Percentiles rank a stretch among this genome's conserved stretches.
Evolutionary conservation across 1,140 invertebrate species (phyloP).

Genomic region (Halictus rubicundus): DNA sequence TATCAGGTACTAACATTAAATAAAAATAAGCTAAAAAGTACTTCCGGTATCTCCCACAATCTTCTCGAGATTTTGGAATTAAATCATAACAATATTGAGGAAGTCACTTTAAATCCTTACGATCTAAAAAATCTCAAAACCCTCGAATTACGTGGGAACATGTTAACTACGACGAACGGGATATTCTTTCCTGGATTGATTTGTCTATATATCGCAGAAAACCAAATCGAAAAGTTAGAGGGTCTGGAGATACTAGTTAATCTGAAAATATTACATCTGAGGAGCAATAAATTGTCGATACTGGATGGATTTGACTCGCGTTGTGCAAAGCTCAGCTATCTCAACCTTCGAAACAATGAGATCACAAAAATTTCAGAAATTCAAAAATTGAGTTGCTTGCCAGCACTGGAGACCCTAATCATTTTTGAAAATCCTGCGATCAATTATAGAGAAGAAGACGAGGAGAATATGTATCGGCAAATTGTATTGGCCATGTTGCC

Average conservation of each 20-base stretch:
- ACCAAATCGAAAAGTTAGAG: slow-evolving; percentile 54
- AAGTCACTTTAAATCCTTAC: slow-evolving; percentile 33
- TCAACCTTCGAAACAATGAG: slow-evolving; percentile 46
- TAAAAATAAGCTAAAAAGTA: slow-evolving; percentile 40
- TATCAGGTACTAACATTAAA: slow-evolving; percentile 49
- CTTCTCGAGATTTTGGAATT: slow-evolving; percentile 51
- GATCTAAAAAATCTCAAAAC: slow-evolving; percentile 36
- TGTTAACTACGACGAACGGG: slow-evolving; percentile 38
- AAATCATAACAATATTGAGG: slow-evolving; percentile 44
- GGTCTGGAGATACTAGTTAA: slow-evolving; percentile 40
- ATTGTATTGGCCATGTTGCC: slow-evolving; percentile 39
- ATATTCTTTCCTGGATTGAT: slow-evolving; percentile 47
- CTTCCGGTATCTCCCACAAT: slow-evolving; percentile 28
- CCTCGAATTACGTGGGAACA: slow-evolving; percentile 54
- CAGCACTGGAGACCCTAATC: slow-evolving; percentile 31
- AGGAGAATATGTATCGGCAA: slow-evolving; percentile 11
- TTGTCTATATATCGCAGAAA: slow-evolving; percentile 50
- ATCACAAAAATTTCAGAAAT: slow-evolving; percentile 36
- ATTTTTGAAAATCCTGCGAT: slow-evolving; percentile 41
- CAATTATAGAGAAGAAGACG: background rate
- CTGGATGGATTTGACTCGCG: slow-evolving; percentile 36
- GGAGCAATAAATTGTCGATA: slow-evolving; percentile 45
- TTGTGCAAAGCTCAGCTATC: slow-evolving; percentile 31
- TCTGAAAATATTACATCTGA: slow-evolving; percentile 45
- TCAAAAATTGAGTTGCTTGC: slow-evolving; percentile 32